Base-by-base conservation (phyloP, 2,888 invertebrate genomes). In the Synanthedon myopaeformis region DNA sequence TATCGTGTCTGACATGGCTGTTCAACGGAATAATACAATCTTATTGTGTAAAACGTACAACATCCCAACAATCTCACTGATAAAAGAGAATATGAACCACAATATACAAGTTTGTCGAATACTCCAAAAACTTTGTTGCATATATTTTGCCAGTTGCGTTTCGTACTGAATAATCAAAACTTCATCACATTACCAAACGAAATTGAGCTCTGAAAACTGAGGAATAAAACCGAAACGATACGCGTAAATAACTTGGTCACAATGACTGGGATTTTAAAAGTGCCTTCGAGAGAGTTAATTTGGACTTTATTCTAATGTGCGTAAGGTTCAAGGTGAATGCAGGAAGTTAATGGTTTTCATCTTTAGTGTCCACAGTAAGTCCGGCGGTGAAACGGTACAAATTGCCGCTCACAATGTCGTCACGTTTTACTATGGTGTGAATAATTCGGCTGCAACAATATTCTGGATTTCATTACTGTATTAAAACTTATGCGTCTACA, bases 381-480 rank as follows among this genome's bases (percentile, higher is more conserved):
- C 65, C 62, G 61, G 65, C 59, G 64, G 67, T 69, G 71, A 72
- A 73, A 76, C 42, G 51, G 70, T 75, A 75, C 73, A 74, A 73
- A 77, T 74, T 73, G 72, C 68, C 67, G 69, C 74, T 78, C 72
- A 71, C 70, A 74, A 64, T 62, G 70, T 75, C 72, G 69, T 76
- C 69, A 69, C 66, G 69, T 70, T 74, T 70, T 70, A 72, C 72
- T 65, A 66, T 59, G 60, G 45, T 45, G 45, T 45, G 45, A 12
- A 56, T 70, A 66, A 71, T 65, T 61, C 61, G 62, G 59, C n/a
- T 45, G 45, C 14, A 45, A 45, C 63, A 57, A 17, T 54, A 42
- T 51, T 41, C 59, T 59, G 63, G 65, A 61, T 65, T 70, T 70
- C 70, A 71, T 62, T 60, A 58, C 61, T 58, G 63, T 65, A 70